Percentiles rank a stretch among this genome's conserved stretches.
Evolutionary conservation across 2,797 vertebrate genomes (phyloP).

Genomic region (Phataginus tetradactyla): DNA sequence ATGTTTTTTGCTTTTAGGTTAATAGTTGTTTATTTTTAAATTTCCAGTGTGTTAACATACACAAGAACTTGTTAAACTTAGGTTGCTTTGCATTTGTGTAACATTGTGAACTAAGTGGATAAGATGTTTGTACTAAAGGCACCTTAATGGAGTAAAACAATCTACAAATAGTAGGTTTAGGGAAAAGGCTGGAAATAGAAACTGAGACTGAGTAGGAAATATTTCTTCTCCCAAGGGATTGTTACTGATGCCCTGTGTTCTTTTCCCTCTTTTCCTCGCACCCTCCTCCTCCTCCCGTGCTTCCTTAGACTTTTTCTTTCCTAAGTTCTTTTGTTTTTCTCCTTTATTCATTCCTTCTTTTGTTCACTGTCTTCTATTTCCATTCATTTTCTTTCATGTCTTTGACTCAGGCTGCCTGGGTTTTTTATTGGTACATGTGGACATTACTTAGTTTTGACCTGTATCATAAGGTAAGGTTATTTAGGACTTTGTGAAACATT

Average conservation of each 20-base stretch:
- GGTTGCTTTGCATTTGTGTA: neutral
- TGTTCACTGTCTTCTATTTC: neutral
- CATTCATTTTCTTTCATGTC: neutral
- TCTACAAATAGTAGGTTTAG: neutral
- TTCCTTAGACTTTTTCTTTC: neutral
- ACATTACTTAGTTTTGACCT: constrained; percentile 44
- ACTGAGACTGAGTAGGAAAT: constrained; percentile 1
- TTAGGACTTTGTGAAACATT: constrained; percentile 18
- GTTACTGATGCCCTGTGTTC: neutral
- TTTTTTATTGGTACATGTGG: constrained; percentile 48
- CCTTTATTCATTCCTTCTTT: neutral
- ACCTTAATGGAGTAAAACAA: neutral
- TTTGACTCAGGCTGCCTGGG: constrained; percentile 9
- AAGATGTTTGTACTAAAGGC: neutral
- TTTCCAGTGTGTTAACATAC: neutral
- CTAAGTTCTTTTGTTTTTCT: neutral
- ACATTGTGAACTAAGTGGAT: constrained; percentile 7
- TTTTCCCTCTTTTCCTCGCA: neutral
- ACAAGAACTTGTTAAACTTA: neutral
- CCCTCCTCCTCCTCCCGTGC: neutral
- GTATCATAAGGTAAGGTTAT: constrained; percentile 1
- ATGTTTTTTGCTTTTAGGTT: constrained; percentile 41
- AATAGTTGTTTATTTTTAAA: neutral
- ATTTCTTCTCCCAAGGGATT: neutral
- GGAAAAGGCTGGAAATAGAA: neutral